Conservation (phyloP, 2,113 vertebrate genomes). For the Seriola quinqueradiata region DNA sequence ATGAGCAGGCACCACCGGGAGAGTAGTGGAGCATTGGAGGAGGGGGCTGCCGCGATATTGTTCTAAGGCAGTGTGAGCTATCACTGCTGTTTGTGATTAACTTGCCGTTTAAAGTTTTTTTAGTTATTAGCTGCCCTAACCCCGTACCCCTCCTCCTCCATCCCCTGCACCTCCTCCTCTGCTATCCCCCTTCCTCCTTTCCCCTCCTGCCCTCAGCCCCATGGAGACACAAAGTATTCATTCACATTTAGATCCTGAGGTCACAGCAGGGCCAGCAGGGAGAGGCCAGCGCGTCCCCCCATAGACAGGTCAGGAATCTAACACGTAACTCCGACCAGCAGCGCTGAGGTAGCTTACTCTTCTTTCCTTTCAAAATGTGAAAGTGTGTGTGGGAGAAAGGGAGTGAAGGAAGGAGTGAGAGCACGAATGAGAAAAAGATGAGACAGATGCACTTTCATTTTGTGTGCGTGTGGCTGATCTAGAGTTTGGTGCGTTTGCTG, state of each 20-base stretch:
- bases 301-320: constrained; percentile 86
- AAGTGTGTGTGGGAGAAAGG: constrained; percentile 64
- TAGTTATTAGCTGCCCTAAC: constrained; percentile 82
- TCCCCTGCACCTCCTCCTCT: constrained; percentile 57
- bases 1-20: constrained; percentile 60
- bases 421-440: constrained; percentile 33
- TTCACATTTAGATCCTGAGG: constrained; percentile 89
- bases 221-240: constrained; percentile 88
- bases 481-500: constrained; percentile 31
- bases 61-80: constrained; percentile 81
- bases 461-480: constrained; percentile 24
- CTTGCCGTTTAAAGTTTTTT: constrained; percentile 84
- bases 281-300: constrained; percentile 75
- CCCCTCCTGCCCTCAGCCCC: constrained; percentile 75
- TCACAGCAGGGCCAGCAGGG: constrained; percentile 86
- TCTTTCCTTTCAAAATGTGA: constrained; percentile 67
- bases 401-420: constrained; percentile 16
- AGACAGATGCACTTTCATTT: constrained; percentile 40
- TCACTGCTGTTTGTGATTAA: constrained; percentile 88
- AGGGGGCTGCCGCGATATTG: constrained; percentile 57
- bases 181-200: constrained; percentile 45
- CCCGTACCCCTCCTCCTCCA: constrained; percentile 73
- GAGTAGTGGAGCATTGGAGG: constrained; percentile 39
- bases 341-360: constrained; percentile 75
- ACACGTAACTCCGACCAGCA: constrained; percentile 79